phyloP scores from a whole-genome alignment of 1,140 invertebrate species.

The Apis mellifera region Amel_HAv3.1 CM009936.2:7390001-7390500 shows the following conservation, averaged over 20 bases:
- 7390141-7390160: not conserved
- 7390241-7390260: not conserved
- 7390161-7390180: not conserved
- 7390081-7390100: not conserved
- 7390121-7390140: conserved; percentile 2
- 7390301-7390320: not conserved
- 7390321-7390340: too few species aligned
- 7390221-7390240: not conserved
- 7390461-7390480: too few species aligned
- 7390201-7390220: not conserved
- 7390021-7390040: not conserved
- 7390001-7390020: not conserved
- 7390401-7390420: not conserved
- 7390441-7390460: not conserved
- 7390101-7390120: conserved; percentile 18
- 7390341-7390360: not conserved
- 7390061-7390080: conserved; percentile 18
- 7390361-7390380: not conserved
- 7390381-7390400: not conserved
- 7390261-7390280: not conserved
- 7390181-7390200: not conserved
- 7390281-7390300: not conserved
- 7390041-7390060: conserved; percentile 1
- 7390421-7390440: not conserved
- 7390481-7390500: too few species aligned